These are phyloP conservation scores for Urocitellus parryii DNA, from an alignment of 2,113 vertebrate species.

Conservation along the genomic window DNA sequence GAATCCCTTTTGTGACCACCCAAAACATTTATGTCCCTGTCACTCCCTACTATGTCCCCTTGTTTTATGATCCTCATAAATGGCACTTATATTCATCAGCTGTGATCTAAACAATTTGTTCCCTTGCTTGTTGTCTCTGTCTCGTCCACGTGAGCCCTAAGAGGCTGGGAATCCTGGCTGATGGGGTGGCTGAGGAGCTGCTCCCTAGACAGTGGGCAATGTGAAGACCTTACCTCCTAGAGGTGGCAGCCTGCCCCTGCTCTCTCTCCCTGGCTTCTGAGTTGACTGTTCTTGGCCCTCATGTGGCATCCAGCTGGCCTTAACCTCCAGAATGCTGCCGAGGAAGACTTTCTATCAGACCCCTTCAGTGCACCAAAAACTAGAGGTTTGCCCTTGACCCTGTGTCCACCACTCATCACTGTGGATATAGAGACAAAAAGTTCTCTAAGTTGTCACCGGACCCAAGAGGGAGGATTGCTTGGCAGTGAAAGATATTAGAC, in stretches of 20 bases:
- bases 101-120: neutral
- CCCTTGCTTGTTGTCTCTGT: neutral
- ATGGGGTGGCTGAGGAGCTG: neutral
- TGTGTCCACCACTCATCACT: neutral
- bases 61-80: neutral
- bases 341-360: neutral
- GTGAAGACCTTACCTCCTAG: accelerated
- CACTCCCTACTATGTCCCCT: neutral
- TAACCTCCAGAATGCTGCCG: neutral
- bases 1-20: neutral
- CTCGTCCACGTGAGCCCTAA: neutral
- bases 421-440: neutral
- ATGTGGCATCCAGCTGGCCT: accelerated
- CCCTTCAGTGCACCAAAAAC: neutral
- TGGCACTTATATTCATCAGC: neutral
- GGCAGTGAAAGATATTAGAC: neutral
- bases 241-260: neutral
- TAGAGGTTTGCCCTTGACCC: neutral
- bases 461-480: neutral
- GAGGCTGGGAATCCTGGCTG: neutral
- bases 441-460: neutral
- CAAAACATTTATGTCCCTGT: neutral
- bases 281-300: neutral
- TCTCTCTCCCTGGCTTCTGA: neutral
- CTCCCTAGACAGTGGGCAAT: neutral